A percentile compares a stretch with the other conserved stretches of the same genome.
Evolutionary conservation across 1,140 invertebrate species (phyloP).

Genomic region (Calycopis cecrops): DNA sequence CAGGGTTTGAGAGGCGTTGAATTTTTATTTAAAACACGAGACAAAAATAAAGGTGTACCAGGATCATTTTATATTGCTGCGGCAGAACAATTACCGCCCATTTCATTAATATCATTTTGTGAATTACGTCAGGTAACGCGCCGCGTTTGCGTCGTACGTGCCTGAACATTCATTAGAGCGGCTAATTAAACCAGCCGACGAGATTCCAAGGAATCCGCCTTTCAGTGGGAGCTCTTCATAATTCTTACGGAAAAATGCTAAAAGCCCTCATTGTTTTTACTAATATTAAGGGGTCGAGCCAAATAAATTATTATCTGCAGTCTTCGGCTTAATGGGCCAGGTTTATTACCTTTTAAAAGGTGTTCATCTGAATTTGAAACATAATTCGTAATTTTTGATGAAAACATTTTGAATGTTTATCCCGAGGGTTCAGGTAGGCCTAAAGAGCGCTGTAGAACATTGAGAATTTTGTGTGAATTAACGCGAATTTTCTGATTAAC

Average conservation of each 20-base stretch:
- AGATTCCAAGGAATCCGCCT: slow-evolving; percentile 56
- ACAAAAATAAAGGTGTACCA: too few species aligned
- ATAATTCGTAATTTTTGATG: slow-evolving; percentile 11
- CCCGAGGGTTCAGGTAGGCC: neutral
- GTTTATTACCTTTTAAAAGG: slow-evolving; percentile 11
- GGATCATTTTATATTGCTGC: too few species aligned
- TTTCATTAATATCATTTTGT: slow-evolving; percentile 54
- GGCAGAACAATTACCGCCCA: too few species aligned
- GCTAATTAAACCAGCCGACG: slow-evolving; percentile 60
- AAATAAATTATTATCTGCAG: slow-evolving; percentile 5
- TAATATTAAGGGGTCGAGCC: slow-evolving; percentile 11
- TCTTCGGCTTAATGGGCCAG: slow-evolving; percentile 6
- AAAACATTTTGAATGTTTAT: slow-evolving; percentile 5
- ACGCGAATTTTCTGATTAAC: neutral
- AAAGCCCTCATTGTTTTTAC: slow-evolving; percentile 25
- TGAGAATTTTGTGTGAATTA: neutral
- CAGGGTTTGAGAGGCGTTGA: too few species aligned
- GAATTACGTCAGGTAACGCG: slow-evolving; percentile 62
- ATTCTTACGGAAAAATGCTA: slow-evolving; percentile 53
- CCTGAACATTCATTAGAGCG: slow-evolving; percentile 62
- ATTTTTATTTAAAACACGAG: too few species aligned
- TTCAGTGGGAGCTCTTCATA: slow-evolving; percentile 43
- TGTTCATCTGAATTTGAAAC: slow-evolving; percentile 8
- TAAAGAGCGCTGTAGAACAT: neutral
- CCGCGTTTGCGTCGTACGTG: slow-evolving; percentile 62